Evolutionary conservation across 2,113 vertebrate species (phyloP).

Genomic region (Corythaeola cristata): DNA sequence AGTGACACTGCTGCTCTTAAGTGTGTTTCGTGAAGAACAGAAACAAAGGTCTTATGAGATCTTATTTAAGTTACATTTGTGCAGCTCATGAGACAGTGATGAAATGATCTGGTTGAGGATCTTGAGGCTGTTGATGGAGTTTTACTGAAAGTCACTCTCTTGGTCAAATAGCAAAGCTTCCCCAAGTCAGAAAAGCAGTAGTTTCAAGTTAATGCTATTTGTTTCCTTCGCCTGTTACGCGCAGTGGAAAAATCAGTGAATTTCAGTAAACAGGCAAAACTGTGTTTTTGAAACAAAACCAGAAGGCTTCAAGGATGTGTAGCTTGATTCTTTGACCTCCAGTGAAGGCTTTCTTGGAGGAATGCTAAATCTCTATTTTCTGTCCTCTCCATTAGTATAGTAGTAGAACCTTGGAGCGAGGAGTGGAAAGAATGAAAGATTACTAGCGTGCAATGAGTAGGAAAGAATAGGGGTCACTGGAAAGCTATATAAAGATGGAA

Average conservation of each 20-base stretch:
- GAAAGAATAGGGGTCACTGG: constrained; percentile 42
- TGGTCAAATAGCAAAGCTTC: not conserved
- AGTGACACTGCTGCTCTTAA: not conserved
- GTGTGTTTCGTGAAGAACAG: not conserved
- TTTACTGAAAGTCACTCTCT: not conserved
- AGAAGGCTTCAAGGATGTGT: not conserved
- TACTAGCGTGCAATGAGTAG: not conserved
- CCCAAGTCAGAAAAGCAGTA: not conserved
- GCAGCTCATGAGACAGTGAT: not conserved
- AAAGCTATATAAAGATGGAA: constrained; percentile 61
- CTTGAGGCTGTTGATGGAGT: not conserved
- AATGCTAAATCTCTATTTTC: not conserved
- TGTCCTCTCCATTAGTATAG: not conserved
- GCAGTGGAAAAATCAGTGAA: not conserved
- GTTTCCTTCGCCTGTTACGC: not conserved
- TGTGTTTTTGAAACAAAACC: not conserved
- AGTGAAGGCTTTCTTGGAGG: not conserved
- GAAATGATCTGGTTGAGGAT: not conserved
- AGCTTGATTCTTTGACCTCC: not conserved
- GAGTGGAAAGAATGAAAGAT: constrained; percentile 54
- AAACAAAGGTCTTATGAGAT: not conserved
- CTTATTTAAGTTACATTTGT: not conserved
- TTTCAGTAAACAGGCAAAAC: not conserved
- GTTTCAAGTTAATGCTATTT: not conserved
- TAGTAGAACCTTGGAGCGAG: constrained; percentile 41